Evolutionary conservation across 2,888 invertebrate genomes (phyloP).

Genomic region (Drosophila fulvimacula): DNA sequence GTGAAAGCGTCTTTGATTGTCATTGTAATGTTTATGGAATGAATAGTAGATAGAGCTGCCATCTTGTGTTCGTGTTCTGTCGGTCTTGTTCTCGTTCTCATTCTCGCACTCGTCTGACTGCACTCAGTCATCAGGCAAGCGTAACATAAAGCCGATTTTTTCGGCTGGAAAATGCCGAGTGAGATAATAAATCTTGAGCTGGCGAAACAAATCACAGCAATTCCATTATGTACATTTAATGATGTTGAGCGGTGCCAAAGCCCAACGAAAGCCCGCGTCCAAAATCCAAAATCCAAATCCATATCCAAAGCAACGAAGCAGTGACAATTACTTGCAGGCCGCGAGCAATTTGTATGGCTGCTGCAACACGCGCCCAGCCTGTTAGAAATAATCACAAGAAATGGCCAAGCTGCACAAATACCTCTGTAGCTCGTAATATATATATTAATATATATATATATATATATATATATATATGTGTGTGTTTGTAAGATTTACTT

Average conservation of each 20-base stretch:
- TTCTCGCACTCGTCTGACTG: constrained; percentile 54
- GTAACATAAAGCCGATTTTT: constrained; percentile 76
- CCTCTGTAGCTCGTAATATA: not conserved
- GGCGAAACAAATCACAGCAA: constrained; percentile 76
- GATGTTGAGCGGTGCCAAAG: constrained; percentile 64
- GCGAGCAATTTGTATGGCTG: constrained; percentile 69
- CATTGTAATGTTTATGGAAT: constrained; percentile 44
- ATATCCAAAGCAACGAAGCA: constrained; percentile 60
- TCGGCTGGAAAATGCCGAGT: constrained; percentile 70
- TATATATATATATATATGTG: not conserved
- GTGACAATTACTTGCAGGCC: constrained; percentile 80
- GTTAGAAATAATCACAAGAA: constrained; percentile 71
- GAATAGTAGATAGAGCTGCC: constrained; percentile 11
- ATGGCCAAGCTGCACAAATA: constrained; percentile 49
- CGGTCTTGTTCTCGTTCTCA: not conserved
- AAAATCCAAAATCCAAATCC: constrained; percentile 53
- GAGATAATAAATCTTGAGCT: constrained; percentile 75
- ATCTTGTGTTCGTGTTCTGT: constrained; percentile 22
- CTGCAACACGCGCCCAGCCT: constrained; percentile 67
- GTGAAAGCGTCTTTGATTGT: constrained; percentile 75
- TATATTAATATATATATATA: not conserved
- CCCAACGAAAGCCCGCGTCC: constrained; percentile 22
- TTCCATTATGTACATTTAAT: constrained; percentile 80
- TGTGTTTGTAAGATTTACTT: not conserved
- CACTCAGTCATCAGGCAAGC: constrained; percentile 75